These are phyloP conservation scores for Acleris sparsana DNA, from an alignment of 2,888 invertebrate species.

Conservation along the genomic window DNA sequence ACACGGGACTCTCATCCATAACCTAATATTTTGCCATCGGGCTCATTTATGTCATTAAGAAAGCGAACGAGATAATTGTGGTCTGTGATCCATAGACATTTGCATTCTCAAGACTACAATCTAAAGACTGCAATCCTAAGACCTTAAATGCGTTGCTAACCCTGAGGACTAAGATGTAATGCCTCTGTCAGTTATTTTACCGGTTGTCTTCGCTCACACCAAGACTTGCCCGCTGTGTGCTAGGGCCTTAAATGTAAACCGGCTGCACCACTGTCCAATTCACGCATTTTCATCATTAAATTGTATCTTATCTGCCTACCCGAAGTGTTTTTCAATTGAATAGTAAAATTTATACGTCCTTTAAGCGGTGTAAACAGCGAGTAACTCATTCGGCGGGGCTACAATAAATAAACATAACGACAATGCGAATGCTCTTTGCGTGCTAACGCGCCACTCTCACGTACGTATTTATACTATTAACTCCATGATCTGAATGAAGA, in stretches of 20 bases:
- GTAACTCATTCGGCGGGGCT: slow-evolving; percentile 42
- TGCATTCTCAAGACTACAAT: no score
- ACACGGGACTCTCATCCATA: no score
- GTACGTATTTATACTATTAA: slow-evolving; percentile 55
- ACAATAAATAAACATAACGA: slow-evolving; percentile 51
- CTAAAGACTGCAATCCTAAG: no score
- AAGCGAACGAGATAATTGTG: no score
- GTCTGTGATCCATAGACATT: no score
- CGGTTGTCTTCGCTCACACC: no score
- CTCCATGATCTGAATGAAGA: slow-evolving; percentile 51
- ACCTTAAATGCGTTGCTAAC: no score
- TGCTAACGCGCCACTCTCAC: slow-evolving; percentile 44
- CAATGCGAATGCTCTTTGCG: slow-evolving; percentile 51
- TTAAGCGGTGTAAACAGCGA: slow-evolving; percentile 38
- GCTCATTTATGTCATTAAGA: no score
- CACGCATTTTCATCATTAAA: neutral
- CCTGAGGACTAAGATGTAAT: no score
- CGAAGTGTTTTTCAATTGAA: slow-evolving; percentile 24
- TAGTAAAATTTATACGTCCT: slow-evolving; percentile 33
- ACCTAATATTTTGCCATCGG: no score
- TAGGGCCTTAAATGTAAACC: neutral
- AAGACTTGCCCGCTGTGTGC: no score
- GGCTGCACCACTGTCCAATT: neutral
- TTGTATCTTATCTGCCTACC: slow-evolving; percentile 12
- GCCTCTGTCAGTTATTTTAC: no score